Conservation (phyloP, 1,140 invertebrate genomes). For the Drosophila hydei region DNA sequence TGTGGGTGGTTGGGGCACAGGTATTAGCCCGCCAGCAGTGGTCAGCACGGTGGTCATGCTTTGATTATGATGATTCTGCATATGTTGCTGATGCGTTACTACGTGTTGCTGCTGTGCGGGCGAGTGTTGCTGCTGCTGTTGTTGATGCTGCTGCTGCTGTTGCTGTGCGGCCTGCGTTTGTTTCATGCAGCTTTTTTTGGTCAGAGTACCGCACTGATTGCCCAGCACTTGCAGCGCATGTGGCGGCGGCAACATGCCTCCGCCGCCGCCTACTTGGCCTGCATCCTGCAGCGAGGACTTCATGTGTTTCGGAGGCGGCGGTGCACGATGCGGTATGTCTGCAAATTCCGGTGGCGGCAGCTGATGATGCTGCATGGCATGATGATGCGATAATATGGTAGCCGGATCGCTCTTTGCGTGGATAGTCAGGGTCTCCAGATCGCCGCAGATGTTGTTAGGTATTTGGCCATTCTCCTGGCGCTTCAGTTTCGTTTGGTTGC, state of each 20-base stretch:
- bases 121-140: slow-evolving; percentile 70
- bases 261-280: slow-evolving; percentile 85
- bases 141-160: too few species aligned
- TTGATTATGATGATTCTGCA: slow-evolving; percentile 83
- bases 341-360: slow-evolving; percentile 91
- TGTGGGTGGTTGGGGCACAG: slow-evolving; percentile 70
- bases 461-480: slow-evolving; percentile 92
- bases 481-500: slow-evolving; percentile 86
- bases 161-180: slow-evolving; percentile 63
- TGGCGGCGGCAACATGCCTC: slow-evolving; percentile 85
- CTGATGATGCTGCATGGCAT: slow-evolving; percentile 90
- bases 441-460: slow-evolving; percentile 93
- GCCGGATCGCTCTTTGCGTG: slow-evolving; percentile 88
- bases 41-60: slow-evolving; percentile 79
- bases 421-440: slow-evolving; percentile 88
- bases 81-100: slow-evolving; percentile 84
- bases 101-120: slow-evolving; percentile 84
- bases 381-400: slow-evolving; percentile 88
- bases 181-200: slow-evolving; percentile 86
- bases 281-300: slow-evolving; percentile 86
- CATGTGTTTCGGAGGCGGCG: slow-evolving; percentile 89
- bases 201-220: slow-evolving; percentile 86
- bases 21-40: slow-evolving; percentile 67
- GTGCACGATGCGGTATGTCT: slow-evolving; percentile 89
- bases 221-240: slow-evolving; percentile 89